Evolutionary conservation across 2,797 vertebrate genomes (phyloP), one percentile per base, ranked within the genome.

Genomic region (Sciurus vulgaris): DNA sequence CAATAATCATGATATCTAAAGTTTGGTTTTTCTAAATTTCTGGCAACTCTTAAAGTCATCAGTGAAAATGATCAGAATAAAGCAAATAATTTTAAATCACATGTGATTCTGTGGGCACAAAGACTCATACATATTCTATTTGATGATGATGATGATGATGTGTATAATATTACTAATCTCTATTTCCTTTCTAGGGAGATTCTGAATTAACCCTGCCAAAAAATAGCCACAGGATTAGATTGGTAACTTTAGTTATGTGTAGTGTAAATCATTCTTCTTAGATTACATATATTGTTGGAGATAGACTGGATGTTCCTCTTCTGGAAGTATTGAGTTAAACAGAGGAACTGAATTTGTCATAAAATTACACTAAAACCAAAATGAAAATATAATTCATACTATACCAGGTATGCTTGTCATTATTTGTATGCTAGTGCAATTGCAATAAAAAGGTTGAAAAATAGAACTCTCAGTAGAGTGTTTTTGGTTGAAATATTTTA

Each of bases 341-440:
- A 90, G 10, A 41, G 7, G 72, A 94, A 95, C 93, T 72, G 26
- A 93, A 79, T 30, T 79, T 91, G 18, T 95, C 78, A 93, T 33
- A 88, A 96, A 95, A 90, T 95, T 86, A 92, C 70, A 70, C 70
- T 77, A 41, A 94, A 89, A 59, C 33, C 7, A 87, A 91, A 91
- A 89, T 83, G 38, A 89, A 96, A 92, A 93, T 91, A 86, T 73
- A 95, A 89, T 89, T 95, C 72, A 86, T 63, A 88, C 18, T 35
- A 88, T 22, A 93, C 33, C 95, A 82, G 69, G 24, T 18, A 30
- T 67, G 24, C 93, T 69, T 79, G 44, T 69, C 69, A 74, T 83
- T 93, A 83, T 84, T 76, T 92, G 3, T 89, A 84, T 76, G 47
- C 63, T 79, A 90, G 30, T 82, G 41, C 18, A 85, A 59, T 28